These are phyloP conservation scores for Caenorhabditis brenneri DNA, from an alignment of 1,140 invertebrate genomes.

Conservation along the genomic window DNA sequence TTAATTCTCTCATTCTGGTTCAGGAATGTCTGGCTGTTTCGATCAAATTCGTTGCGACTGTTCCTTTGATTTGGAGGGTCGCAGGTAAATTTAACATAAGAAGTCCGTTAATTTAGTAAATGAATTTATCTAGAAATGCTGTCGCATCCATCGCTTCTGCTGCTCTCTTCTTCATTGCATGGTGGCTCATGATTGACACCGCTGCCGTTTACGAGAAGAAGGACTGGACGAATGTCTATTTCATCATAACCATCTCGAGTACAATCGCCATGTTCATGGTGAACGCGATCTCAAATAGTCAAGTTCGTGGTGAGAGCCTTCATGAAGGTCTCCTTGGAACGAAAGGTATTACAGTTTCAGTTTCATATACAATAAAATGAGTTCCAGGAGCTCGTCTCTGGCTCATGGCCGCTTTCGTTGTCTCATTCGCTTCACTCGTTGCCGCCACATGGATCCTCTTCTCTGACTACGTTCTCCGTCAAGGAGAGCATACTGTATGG, in stretches of 20 bases:
- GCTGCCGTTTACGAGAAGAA: slow-evolving; percentile 75
- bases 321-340: slow-evolving; percentile 86
- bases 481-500: slow-evolving; percentile 65
- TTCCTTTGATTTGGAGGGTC: slow-evolving; percentile 74
- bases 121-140: slow-evolving; percentile 75
- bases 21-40: slow-evolving; percentile 72
- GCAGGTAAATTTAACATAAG: slow-evolving; percentile 72
- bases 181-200: slow-evolving; percentile 97
- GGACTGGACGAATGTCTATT: slow-evolving; percentile 81
- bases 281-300: slow-evolving; percentile 92
- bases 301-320: slow-evolving; percentile 85
- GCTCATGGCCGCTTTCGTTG: slow-evolving; percentile 92
- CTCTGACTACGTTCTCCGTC: slow-evolving; percentile 72
- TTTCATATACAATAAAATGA: neutral
- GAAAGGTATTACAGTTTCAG: slow-evolving; percentile 72
- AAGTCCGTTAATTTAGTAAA: neutral
- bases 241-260: slow-evolving; percentile 90
- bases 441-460: slow-evolving; percentile 94
- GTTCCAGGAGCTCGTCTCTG: slow-evolving; percentile 83
- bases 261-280: slow-evolving; percentile 94
- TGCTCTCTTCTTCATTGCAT: slow-evolving; percentile 87
- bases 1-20: neutral
- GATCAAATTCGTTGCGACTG: slow-evolving; percentile 72
- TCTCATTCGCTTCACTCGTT: slow-evolving; percentile 92
- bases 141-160: slow-evolving; percentile 83